These are phyloP conservation scores for Calliscelio sp. DNA, from an alignment of 2,888 invertebrate species.

Conservation along the genomic window DNA sequence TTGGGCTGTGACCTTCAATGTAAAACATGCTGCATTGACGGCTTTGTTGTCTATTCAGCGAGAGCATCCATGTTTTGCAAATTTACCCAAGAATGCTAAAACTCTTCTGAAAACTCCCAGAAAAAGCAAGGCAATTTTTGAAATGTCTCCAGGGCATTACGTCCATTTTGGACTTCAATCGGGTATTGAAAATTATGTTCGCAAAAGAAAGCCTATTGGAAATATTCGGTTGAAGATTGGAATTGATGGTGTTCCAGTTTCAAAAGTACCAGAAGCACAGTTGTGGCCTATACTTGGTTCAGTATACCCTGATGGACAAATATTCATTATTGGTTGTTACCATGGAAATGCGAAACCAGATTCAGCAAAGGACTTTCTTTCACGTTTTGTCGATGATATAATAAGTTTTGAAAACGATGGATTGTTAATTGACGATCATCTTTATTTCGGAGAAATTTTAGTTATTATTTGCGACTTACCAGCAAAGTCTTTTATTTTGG, in stretches of 20 bases:
- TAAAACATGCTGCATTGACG: no score
- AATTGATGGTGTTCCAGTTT: slow-evolving; percentile 59
- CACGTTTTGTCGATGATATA: slow-evolving; percentile 22
- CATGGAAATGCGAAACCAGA: slow-evolving; percentile 17
- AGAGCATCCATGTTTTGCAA: slow-evolving; percentile 28
- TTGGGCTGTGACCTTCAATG: no score
- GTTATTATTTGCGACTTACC: slow-evolving; percentile 56
- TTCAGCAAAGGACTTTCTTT: no score
- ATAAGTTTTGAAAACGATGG: background rate
- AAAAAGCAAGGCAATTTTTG: slow-evolving; percentile 11
- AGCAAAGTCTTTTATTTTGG: slow-evolving; percentile 49
- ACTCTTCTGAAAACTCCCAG: slow-evolving; percentile 40
- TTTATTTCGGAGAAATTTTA: slow-evolving; percentile 26
- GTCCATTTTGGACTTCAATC: slow-evolving; percentile 42
- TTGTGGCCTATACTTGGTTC: slow-evolving; percentile 66
- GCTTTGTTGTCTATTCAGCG: no score
- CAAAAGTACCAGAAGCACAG: slow-evolving; percentile 42
- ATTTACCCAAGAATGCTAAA: slow-evolving; percentile 39
- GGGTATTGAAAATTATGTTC: slow-evolving; percentile 23
- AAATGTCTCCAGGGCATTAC: slow-evolving; percentile 31
- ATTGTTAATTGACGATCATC: slow-evolving; percentile 27
- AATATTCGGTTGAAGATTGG: slow-evolving; percentile 52
- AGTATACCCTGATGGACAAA: slow-evolving; percentile 27
- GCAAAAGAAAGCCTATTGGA: no score
- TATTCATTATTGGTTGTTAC: slow-evolving; percentile 51